Evolutionary conservation across 2,888 invertebrate species (phyloP).

Genomic region (Beris morrisii): DNA sequence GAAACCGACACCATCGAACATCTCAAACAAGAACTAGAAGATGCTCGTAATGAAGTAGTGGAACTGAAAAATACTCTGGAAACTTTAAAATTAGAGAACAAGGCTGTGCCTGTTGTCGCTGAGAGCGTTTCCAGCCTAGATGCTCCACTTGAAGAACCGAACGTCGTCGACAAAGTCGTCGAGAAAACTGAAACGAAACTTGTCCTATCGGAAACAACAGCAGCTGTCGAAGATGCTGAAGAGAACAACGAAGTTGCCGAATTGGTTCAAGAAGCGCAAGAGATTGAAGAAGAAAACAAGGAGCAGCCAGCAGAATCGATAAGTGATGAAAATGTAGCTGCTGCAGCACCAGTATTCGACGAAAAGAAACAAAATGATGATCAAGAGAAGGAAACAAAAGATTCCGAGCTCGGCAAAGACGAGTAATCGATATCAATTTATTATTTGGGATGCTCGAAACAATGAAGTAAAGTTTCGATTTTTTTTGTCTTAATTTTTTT

Average conservation of each 20-base stretch:
- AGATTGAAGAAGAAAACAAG: not conserved
- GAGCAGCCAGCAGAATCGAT: no score
- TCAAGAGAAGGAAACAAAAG: not conserved
- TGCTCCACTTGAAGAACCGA: not conserved
- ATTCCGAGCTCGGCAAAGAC: not conserved
- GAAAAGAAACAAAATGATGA: no score
- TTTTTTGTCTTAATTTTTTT: not conserved
- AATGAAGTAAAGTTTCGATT: not conserved
- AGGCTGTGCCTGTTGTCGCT: not conserved
- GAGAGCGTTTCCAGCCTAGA: not conserved
- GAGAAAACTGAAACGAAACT: not conserved
- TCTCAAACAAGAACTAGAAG: conserved; percentile 48
- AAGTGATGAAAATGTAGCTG: no score
- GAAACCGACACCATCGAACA: conserved; percentile 49
- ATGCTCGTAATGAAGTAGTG: conserved; percentile 47
- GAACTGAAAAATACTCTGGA: conserved; percentile 36
- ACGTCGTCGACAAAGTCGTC: not conserved
- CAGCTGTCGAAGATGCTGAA: not conserved
- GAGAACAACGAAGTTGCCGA: not conserved
- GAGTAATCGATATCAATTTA: not conserved
- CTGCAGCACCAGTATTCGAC: no score
- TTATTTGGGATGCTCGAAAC: not conserved
- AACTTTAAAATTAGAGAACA: conserved; percentile 21
- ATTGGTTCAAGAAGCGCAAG: not conserved
- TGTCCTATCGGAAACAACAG: not conserved